Evolutionary conservation across 92 coral and sea anemone genomes (phyloP).

Genomic region (Pocillopora meandrina): DNA sequence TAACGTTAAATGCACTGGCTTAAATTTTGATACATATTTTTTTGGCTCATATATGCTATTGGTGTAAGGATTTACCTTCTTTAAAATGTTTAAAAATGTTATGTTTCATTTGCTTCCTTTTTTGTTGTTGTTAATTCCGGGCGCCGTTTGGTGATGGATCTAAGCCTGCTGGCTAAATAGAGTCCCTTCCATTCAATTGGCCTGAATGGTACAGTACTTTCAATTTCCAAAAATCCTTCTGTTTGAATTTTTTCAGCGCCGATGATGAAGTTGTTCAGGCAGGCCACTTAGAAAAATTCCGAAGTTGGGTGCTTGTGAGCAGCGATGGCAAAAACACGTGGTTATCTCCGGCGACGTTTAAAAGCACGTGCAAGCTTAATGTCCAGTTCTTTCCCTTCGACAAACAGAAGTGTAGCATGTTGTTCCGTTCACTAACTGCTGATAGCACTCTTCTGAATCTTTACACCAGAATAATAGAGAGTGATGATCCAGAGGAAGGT

Average conservation of each 20-base stretch:
- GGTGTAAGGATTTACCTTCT: no score
- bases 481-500: constrained; percentile 36
- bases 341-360: constrained; percentile 67
- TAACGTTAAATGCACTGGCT: no score
- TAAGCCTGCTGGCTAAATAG: no score
- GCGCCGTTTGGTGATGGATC: no score
- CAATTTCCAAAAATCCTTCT: neutral
- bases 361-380: constrained; percentile 55
- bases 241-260: neutral
- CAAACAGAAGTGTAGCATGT: constrained; percentile 51
- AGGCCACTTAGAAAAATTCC: constrained; percentile 58
- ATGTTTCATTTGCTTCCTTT: no score
- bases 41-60: no score
- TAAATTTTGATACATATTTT: no score
- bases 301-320: constrained; percentile 38
- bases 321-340: constrained; percentile 47
- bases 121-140: no score
- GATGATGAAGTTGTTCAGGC: constrained; percentile 46
- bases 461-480: neutral
- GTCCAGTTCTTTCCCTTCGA: constrained; percentile 63
- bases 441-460: constrained; percentile 18
- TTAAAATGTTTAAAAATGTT: no score
- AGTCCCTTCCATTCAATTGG: neutral
- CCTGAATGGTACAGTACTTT: neutral
- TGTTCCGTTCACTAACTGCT: constrained; percentile 59